A percentile compares a stretch with the other conserved stretches of the same genome.
Evolutionary conservation across 2,888 invertebrate species (phyloP).

Genomic region (Ophraella communa): DNA sequence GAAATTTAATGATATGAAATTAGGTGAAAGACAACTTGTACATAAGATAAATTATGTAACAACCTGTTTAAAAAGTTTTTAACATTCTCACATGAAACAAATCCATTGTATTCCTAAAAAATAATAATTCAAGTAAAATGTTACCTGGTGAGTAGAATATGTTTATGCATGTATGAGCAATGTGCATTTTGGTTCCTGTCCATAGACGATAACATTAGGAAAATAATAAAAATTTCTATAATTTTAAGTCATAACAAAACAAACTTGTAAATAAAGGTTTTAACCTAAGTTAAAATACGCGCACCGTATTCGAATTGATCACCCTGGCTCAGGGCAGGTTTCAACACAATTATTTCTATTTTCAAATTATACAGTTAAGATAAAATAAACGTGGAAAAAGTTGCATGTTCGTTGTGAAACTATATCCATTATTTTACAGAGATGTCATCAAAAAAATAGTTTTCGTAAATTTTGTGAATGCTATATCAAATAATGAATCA

Average conservation of each 20-base stretch:
- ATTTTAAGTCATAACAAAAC: slow-evolving; percentile 42
- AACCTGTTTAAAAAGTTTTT: too few species aligned
- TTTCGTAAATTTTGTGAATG: too few species aligned
- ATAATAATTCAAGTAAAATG: neutral
- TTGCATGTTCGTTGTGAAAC: too few species aligned
- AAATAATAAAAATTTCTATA: slow-evolving; percentile 26
- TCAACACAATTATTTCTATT: neutral
- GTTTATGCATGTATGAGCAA: slow-evolving; percentile 58
- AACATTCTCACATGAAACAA: too few species aligned
- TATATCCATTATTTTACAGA: too few species aligned
- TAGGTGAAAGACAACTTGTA: too few species aligned
- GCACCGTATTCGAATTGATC: slow-evolving; percentile 34
- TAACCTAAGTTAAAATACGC: slow-evolving; percentile 40
- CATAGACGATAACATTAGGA: slow-evolving; percentile 51
- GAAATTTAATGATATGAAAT: too few species aligned
- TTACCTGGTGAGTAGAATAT: slow-evolving; percentile 59
- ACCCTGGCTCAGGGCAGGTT: slow-evolving; percentile 27
- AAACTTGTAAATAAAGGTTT: slow-evolving; percentile 36
- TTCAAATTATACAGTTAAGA: too few species aligned
- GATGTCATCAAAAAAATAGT: too few species aligned
- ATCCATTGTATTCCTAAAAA: neutral
- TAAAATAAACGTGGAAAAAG: too few species aligned
- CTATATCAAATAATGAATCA: too few species aligned
- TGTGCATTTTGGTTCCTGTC: slow-evolving; percentile 52
- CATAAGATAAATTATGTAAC: too few species aligned